These are phyloP conservation scores for Apodemus agrarius DNA, from an alignment of 2,797 vertebrate genomes.

Conservation along the genomic window DNA sequence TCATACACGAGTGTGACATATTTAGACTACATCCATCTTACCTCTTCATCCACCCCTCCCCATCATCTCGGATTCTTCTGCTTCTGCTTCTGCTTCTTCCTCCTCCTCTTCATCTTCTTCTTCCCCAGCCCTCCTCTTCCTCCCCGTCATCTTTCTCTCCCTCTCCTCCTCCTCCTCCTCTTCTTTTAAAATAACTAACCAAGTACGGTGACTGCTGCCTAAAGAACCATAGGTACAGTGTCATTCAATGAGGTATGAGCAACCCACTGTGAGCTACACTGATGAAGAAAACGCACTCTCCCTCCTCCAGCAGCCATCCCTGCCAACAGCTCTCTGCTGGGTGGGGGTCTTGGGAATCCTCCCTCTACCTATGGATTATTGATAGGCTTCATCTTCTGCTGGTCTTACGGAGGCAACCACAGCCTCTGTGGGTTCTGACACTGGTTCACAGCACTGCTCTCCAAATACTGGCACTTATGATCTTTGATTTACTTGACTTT, in stretches of 20 bases:
- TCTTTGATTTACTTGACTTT: neutral
- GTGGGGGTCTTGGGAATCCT: neutral
- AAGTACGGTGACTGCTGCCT: neutral
- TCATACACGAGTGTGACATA: too few relatives aligned
- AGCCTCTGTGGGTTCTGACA: neutral
- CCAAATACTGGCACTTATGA: too few relatives aligned
- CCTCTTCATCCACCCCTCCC: neutral
- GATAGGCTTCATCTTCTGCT: neutral
- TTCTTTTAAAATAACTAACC: neutral
- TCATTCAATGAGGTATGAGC: neutral
- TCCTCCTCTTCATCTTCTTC: neutral
- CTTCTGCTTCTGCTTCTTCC: too few relatives aligned
- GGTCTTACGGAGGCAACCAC: neutral
- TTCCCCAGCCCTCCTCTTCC: accelerated
- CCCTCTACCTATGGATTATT: neutral
- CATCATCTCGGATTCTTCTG: too few relatives aligned
- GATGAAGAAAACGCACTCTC: neutral
- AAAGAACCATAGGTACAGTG: neutral
- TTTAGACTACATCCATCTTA: neutral
- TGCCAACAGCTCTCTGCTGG: neutral
- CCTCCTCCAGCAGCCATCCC: too few relatives aligned
- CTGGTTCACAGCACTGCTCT: neutral
- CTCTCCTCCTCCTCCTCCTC: neutral
- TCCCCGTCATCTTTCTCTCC: too few relatives aligned
- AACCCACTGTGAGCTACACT: neutral